These are phyloP conservation scores for Podiceps cristatus DNA, from an alignment of 2,113 vertebrate species.

Conservation along the genomic window DNA sequence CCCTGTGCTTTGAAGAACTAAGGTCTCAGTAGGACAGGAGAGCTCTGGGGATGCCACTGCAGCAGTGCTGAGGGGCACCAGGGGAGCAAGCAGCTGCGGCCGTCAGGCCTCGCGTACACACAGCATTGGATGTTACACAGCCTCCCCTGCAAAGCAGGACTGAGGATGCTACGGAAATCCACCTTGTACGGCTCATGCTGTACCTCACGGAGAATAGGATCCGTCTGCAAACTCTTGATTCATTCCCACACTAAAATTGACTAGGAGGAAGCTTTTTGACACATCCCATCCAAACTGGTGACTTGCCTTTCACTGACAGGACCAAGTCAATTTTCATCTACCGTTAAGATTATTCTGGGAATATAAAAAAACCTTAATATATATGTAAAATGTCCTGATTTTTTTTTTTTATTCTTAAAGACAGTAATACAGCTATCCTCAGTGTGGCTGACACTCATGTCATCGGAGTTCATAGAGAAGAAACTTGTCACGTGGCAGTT, in stretches of 20 bases:
- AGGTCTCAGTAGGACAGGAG: neutral
- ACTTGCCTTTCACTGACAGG: neutral
- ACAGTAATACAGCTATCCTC: neutral
- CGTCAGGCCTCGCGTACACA: accelerated
- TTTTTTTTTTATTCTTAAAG: neutral
- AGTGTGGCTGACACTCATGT: neutral
- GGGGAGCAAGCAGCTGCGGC: neutral
- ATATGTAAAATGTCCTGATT: neutral
- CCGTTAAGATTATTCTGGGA: neutral
- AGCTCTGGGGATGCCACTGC: neutral
- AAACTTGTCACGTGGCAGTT: neutral
- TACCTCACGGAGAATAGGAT: neutral
- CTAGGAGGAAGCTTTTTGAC: neutral
- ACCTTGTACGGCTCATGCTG: neutral
- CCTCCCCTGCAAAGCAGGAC: neutral
- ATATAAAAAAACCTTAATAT: neutral
- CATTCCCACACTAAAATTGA: neutral
- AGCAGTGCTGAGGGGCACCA: neutral
- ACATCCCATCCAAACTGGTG: neutral
- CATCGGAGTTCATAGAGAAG: neutral
- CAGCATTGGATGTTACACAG: neutral
- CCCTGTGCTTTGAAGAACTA: neutral
- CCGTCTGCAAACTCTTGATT: neutral
- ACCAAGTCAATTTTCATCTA: neutral
- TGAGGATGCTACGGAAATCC: neutral